phyloP scores from a whole-genome alignment of 2,888 invertebrate species.

The Polymixis flavicincta region DNA sequence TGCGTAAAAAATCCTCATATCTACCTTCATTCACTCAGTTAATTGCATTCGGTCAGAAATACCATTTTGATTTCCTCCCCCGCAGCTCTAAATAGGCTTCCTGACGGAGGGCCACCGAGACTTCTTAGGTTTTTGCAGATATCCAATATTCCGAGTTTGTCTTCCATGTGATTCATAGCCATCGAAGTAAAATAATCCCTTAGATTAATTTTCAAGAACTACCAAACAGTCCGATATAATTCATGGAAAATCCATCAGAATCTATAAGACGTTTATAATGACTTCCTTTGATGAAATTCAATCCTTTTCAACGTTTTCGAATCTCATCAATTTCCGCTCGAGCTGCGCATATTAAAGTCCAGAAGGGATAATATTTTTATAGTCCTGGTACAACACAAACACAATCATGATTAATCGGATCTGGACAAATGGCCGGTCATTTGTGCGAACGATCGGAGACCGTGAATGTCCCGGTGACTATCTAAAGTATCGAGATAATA shows the following conservation, averaged over 20 bases:
- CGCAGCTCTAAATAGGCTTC: background rate
- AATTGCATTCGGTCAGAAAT: slow-evolving; percentile 1
- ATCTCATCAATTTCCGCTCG: slow-evolving; percentile 72
- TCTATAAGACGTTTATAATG: slow-evolving; percentile 77
- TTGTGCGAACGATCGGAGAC: slow-evolving; percentile 86
- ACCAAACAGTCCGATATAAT: slow-evolving; percentile 80
- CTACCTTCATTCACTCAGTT: background rate
- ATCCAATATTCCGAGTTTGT: slow-evolving; percentile 43
- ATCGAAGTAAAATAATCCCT: slow-evolving; percentile 84
- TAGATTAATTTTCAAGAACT: slow-evolving; percentile 82
- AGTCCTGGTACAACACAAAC: slow-evolving; percentile 81
- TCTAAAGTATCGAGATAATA: slow-evolving; percentile 91
- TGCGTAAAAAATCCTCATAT: background rate
- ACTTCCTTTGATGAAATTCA: slow-evolving; percentile 83
- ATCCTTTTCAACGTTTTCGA: slow-evolving; percentile 83
- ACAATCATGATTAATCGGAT: slow-evolving; percentile 90
- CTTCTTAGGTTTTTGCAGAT: slow-evolving; percentile 27
- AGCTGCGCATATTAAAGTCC: slow-evolving; percentile 74
- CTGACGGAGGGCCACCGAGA: slow-evolving; percentile 2
- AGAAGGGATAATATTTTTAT: slow-evolving; percentile 87
- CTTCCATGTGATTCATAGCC: slow-evolving; percentile 57
- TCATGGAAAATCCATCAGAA: slow-evolving; percentile 82
- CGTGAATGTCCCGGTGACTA: slow-evolving; percentile 87
- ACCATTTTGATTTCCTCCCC: background rate
- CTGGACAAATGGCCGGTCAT: slow-evolving; percentile 88